These are phyloP conservation scores for Hyperoodon ampullatus DNA, from an alignment of 2,113 vertebrate genomes.

Conservation along the genomic window DNA sequence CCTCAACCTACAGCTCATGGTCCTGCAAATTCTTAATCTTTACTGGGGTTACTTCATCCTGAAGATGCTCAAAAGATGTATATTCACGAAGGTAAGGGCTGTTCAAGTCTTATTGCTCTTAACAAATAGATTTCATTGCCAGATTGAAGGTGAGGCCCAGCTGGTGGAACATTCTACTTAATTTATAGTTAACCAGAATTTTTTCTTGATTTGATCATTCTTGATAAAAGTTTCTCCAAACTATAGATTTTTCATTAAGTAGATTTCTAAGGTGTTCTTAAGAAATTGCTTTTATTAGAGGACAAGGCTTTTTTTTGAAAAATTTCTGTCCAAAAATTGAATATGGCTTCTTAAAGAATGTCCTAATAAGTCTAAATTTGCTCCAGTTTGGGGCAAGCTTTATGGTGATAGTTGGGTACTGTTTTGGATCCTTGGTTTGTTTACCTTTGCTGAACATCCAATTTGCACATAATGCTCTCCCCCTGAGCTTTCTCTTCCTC, in stretches of 20 bases:
- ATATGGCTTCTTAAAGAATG: neutral
- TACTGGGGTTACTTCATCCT: slow-evolving; percentile 96
- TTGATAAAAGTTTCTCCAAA: neutral
- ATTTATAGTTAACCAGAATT: neutral
- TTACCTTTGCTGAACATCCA: neutral
- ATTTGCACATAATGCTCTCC: neutral
- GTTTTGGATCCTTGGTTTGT: neutral
- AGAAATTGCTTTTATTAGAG: slow-evolving; percentile 39
- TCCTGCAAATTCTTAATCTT: slow-evolving; percentile 91
- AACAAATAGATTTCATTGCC: neutral
- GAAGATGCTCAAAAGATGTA: slow-evolving; percentile 91
- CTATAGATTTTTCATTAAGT: neutral
- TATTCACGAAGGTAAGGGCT: slow-evolving; percentile 90
- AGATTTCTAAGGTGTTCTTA: neutral
- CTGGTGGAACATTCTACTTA: neutral
- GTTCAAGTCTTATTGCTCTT: neutral
- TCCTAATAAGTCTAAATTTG: neutral
- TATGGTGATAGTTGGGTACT: neutral
- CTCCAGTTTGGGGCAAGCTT: neutral
- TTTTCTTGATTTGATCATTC: neutral
- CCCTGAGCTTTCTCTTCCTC: neutral
- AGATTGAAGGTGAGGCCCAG: neutral
- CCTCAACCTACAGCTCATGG: slow-evolving; percentile 91
- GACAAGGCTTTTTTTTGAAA: neutral
- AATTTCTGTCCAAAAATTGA: neutral